Conservation (phyloP, 1,140 invertebrate species). For the Octopus sinensis region DNA sequence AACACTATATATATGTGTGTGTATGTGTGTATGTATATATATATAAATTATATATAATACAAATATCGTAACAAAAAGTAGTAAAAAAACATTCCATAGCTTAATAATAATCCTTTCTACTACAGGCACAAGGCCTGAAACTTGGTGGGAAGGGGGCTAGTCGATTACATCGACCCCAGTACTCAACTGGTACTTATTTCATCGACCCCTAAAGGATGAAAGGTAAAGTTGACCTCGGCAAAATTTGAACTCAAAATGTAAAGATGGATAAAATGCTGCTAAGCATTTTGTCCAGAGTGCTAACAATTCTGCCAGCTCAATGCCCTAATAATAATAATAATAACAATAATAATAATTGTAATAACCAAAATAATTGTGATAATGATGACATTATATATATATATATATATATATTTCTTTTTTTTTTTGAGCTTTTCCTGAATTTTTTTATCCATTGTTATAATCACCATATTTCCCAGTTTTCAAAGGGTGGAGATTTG, state of each 20-base stretch:
- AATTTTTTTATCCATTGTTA: too few relatives aligned
- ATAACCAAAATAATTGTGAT: too few relatives aligned
- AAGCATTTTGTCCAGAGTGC: too few relatives aligned
- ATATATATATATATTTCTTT: too few relatives aligned
- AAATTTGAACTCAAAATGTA: not conserved
- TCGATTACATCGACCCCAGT: not conserved
- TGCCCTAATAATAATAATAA: too few relatives aligned
- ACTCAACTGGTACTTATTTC: not conserved
- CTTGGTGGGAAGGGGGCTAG: not conserved
- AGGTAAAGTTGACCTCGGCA: not conserved
- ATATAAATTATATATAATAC: not conserved
- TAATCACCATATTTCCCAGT: too few relatives aligned
- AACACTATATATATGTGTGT: not conserved
- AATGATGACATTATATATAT: too few relatives aligned
- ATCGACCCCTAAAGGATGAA: not conserved
- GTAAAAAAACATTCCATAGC: not conserved
- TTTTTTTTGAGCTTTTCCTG: too few relatives aligned
- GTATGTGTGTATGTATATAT: not conserved
- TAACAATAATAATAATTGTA: too few relatives aligned
- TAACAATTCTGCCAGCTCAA: too few relatives aligned
- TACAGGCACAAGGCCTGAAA: not conserved
- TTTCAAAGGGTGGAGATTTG: too few relatives aligned
- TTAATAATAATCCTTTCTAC: not conserved
- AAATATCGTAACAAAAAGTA: not conserved
- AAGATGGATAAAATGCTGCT: too few relatives aligned